Evolutionary conservation across 2,888 invertebrate species (phyloP).

Genomic region (Theretra japonica): DNA sequence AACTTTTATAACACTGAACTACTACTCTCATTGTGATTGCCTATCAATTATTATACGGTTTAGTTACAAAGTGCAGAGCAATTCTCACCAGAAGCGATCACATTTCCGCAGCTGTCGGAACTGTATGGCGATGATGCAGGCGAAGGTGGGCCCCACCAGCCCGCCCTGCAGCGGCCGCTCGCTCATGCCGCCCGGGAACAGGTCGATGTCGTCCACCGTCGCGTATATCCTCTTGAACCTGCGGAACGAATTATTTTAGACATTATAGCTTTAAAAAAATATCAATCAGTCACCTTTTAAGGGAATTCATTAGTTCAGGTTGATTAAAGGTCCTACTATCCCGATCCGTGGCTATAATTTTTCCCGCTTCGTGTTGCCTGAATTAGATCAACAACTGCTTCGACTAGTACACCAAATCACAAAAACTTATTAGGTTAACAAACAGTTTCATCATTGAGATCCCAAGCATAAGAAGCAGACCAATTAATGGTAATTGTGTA

Average conservation of each 20-base stretch:
- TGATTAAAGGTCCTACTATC: too few relatives aligned
- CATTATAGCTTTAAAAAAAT: background rate
- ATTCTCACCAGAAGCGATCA: slow-evolving; percentile 94
- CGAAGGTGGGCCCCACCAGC: slow-evolving; percentile 96
- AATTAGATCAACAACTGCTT: too few relatives aligned
- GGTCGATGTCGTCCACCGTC: slow-evolving; percentile 97
- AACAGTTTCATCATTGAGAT: too few relatives aligned
- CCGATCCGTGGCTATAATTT: too few relatives aligned
- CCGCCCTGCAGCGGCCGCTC: slow-evolving; percentile 95
- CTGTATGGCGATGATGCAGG: slow-evolving; percentile 97
- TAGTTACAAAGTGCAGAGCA: background rate
- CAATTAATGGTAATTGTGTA: too few relatives aligned
- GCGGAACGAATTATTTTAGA: slow-evolving; percentile 30
- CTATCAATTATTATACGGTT: background rate
- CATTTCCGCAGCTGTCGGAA: slow-evolving; percentile 95
- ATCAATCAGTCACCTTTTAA: background rate
- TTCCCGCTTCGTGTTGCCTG: too few relatives aligned
- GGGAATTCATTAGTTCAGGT: too few relatives aligned
- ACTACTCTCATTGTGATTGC: too few relatives aligned
- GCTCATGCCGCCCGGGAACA: slow-evolving; percentile 98
- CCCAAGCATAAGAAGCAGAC: too few relatives aligned
- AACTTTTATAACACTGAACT: background rate
- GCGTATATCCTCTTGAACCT: slow-evolving; percentile 92
- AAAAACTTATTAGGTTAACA: too few relatives aligned
- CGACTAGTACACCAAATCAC: too few relatives aligned